Evolutionary conservation across 2,888 invertebrate genomes (phyloP).

Genomic region (Seladonia tumulorum): DNA sequence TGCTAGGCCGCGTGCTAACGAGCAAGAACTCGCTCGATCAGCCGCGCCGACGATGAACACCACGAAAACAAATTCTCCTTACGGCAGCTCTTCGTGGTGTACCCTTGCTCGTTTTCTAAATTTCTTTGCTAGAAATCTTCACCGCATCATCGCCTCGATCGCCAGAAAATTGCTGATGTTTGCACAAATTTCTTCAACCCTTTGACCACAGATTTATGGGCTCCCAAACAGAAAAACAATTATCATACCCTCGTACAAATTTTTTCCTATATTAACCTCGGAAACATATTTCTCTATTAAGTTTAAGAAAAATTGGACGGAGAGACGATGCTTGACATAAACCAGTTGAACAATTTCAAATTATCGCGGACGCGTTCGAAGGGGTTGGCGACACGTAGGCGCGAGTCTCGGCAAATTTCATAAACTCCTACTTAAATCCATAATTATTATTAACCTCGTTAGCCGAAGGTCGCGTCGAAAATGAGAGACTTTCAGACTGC

Average conservation of each 20-base stretch:
- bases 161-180: background rate
- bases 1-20: conserved; percentile 42
- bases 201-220: no score
- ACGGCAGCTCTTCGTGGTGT: background rate
- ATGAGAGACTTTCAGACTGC: conserved; percentile 51
- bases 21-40: conserved; percentile 62
- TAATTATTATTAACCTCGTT: conserved; percentile 69
- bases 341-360: no score
- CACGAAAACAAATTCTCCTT: conserved; percentile 26
- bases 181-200: background rate
- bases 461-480: conserved; percentile 48
- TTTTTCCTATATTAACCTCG: no score
- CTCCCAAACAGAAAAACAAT: no score
- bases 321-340: no score
- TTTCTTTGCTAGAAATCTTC: background rate
- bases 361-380: background rate
- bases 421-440: conserved; percentile 55
- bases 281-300: no score
- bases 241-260: no score
- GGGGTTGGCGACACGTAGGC: conserved; percentile 13
- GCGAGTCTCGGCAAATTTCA: conserved; percentile 49
- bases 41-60: conserved; percentile 8
- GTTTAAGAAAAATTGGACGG: no score
- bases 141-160: background rate
- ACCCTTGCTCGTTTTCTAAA: background rate